Evolutionary conservation across 2,113 vertebrate species (phyloP), one percentile per base, ranked within the genome.

Genomic region (Tetrao urogallus): DNA sequence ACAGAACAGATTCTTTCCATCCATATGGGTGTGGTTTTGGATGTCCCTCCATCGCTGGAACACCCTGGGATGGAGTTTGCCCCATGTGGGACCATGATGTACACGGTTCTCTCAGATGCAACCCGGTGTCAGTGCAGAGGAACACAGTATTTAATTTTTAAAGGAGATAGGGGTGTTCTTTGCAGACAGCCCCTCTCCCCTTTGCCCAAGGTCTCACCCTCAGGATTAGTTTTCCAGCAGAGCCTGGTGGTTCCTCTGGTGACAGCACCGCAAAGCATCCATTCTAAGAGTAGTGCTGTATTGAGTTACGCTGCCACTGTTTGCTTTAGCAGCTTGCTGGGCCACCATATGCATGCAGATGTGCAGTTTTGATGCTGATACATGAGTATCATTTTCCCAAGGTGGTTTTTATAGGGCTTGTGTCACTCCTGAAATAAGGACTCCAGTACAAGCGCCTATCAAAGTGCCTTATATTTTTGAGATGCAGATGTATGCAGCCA

Each of bases 111-210:
- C 25, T 40, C 22, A 13, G 36, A 43, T 36, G 27, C 52, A 82
- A 42, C 21, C 4, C 1, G 0, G 8, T 14, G 21, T 27, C 10
- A 1, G 6, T 78, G 47, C 0, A 0, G 13, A 36, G 24, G 30
- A 93, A 65, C 15, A 56, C 1, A 57, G 18, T 20, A 25, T 83
- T 88, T 65, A 32, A 65, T 73, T 92, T 69, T 88, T 78, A 40
- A 86, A 81, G 75, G 47, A 80, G 82, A 12, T 43, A 19, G 28
- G 18, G 40, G 52, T 82, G 47, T 16, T 36, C 73, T 80, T 58
- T 61, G 38, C 34, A 75, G 38, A 3, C 47, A 3, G 7, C 21
- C 30, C 14, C 25, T 67, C 28, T 67, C 32, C 45, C 69, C 66
- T 90, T 84, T 93, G 81, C 65, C 65, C 75, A 22, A 1, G 1